Evolutionary conservation across 2,797 vertebrate genomes (phyloP).

Genomic region (Picus viridis): DNA sequence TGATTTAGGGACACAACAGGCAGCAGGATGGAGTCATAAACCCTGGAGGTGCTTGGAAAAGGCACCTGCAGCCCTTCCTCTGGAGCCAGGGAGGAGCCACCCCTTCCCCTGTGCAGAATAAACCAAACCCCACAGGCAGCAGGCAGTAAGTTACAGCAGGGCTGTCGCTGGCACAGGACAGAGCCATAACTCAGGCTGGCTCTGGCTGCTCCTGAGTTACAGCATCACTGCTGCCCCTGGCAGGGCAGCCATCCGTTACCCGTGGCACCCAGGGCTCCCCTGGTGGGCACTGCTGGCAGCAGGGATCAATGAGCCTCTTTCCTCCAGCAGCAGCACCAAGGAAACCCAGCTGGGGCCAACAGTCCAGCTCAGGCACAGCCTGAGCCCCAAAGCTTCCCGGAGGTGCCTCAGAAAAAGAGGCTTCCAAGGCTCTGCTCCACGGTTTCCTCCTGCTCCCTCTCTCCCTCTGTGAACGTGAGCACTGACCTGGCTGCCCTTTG

Average conservation of each 20-base stretch:
- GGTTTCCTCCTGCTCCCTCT: not conserved
- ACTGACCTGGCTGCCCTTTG: not conserved
- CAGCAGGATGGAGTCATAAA: not conserved
- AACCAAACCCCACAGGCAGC: not conserved
- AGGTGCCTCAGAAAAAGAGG: not conserved
- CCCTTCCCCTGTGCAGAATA: constrained; percentile 15
- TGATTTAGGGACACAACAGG: constrained; percentile 29
- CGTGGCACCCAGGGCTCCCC: not conserved
- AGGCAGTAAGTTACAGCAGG: constrained; percentile 5
- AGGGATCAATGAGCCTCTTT: not conserved
- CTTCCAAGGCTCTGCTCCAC: not conserved
- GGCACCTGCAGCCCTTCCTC: not conserved
- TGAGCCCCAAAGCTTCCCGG: not conserved
- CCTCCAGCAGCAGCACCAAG: not conserved
- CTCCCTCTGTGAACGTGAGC: not conserved
- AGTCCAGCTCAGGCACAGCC: not conserved
- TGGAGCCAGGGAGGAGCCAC: not conserved
- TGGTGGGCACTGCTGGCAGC: not conserved
- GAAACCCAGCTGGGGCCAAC: not conserved
- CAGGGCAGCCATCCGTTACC: not conserved
- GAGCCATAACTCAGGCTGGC: constrained; percentile 16
- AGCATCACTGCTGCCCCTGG: not conserved
- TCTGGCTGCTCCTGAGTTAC: constrained; percentile 30
- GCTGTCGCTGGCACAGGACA: not conserved
- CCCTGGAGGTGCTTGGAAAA: not conserved